Percentiles rank a stretch among this genome's conserved stretches.
Conservation (phyloP, 2,113 vertebrate genomes). For the Mugil cephalus region DNA sequence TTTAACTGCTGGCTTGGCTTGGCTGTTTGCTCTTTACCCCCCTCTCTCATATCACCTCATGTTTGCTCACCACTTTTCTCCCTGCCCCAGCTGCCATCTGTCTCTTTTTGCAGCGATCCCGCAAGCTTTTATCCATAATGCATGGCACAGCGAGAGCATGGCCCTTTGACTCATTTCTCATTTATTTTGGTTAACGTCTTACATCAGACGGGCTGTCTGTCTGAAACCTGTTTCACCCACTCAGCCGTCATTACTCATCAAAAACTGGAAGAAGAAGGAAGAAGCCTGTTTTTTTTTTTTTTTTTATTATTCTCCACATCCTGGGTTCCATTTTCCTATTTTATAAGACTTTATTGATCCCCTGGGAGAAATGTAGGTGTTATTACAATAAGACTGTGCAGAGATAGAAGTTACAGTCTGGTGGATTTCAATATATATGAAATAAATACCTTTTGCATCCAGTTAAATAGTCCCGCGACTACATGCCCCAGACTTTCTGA, state of each 20-base stretch:
- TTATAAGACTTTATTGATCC: too few relatives aligned
- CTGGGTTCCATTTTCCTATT: neutral
- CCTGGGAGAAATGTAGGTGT: too few relatives aligned
- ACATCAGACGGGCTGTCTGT: neutral
- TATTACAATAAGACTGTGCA: too few relatives aligned
- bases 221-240: neutral
- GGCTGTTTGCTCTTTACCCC: constrained; percentile 7
- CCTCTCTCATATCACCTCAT: neutral
- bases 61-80: constrained; percentile 29
- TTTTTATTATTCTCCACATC: too few relatives aligned
- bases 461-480: too few relatives aligned
- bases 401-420: too few relatives aligned
- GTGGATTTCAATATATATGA: too few relatives aligned
- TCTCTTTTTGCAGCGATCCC: neutral
- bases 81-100: neutral
- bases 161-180: neutral
- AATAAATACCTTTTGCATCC: too few relatives aligned
- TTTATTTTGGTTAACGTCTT: neutral
- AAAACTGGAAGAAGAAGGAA: too few relatives aligned
- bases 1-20: neutral
- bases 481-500: too few relatives aligned
- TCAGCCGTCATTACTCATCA: neutral
- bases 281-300: too few relatives aligned
- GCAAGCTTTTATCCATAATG: constrained; percentile 6
- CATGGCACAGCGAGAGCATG: constrained; percentile 14